Conservation (phyloP, 2,888 invertebrate genomes). For the Diaprepes abbreviatus region DNA sequence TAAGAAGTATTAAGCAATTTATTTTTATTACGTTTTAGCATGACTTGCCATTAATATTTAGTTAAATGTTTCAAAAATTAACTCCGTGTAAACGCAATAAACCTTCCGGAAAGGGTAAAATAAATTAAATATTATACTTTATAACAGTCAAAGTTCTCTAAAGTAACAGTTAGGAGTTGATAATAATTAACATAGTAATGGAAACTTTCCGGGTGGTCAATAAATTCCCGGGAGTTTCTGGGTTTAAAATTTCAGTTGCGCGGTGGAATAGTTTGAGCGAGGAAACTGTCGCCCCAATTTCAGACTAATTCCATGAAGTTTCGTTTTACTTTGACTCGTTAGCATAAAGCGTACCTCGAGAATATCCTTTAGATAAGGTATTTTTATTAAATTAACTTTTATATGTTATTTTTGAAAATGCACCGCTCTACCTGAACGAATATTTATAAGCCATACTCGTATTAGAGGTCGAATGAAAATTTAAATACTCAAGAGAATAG, state of each 20-base stretch:
- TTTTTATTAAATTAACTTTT: background rate
- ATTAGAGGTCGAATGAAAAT: too few species aligned
- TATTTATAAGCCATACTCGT: too few species aligned
- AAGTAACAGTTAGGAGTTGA: slow-evolving; percentile 22
- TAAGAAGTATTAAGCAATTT: too few species aligned
- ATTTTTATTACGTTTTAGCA: too few species aligned
- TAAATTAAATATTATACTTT: slow-evolving; percentile 16
- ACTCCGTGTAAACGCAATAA: background rate
- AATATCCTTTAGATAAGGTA: slow-evolving; percentile 2
- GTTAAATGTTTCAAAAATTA: background rate
- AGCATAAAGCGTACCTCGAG: slow-evolving; percentile 9
- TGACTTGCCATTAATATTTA: too few species aligned
- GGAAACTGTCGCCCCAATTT: slow-evolving; percentile 11
- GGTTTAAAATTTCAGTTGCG: slow-evolving; percentile 31
- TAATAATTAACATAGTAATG: slow-evolving; percentile 30
- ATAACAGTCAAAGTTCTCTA: slow-evolving; percentile 11
- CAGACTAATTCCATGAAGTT: slow-evolving; percentile 11
- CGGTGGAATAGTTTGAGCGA: slow-evolving; percentile 9
- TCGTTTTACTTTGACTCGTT: slow-evolving; percentile 4
- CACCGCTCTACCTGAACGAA: too few species aligned
- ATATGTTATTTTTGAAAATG: too few species aligned
- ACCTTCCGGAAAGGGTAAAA: background rate
- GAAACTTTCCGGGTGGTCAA: slow-evolving; percentile 29
- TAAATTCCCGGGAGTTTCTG: slow-evolving; percentile 18
- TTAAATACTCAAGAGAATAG: too few species aligned